Conservation (phyloP, 2,888 invertebrate genomes). For the Leucophenga maculata region DNA sequence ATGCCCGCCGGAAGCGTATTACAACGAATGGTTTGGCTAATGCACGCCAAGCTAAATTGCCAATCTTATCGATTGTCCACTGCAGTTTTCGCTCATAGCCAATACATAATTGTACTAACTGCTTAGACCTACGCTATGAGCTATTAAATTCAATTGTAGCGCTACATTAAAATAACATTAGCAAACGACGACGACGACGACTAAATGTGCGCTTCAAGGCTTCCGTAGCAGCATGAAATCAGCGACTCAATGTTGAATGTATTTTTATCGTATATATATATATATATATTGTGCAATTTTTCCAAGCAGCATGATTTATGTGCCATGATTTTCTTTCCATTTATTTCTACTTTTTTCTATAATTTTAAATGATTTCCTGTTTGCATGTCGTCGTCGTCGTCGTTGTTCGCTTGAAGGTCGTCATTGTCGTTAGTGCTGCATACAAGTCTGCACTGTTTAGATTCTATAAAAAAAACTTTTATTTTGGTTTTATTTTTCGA, state of each 20-base stretch:
- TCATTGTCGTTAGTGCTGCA: background rate
- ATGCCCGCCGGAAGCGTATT: constrained; percentile 28
- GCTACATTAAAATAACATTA: constrained; percentile 48
- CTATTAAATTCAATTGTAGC: constrained; percentile 39
- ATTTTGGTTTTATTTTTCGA: background rate
- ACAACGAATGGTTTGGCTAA: constrained; percentile 35
- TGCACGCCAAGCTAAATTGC: constrained; percentile 9
- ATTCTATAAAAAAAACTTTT: background rate
- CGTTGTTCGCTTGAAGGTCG: background rate
- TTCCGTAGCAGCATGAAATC: no score
- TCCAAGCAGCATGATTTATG: background rate
- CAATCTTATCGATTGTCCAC: background rate
- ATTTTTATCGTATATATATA: no score
- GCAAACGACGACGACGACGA: background rate
- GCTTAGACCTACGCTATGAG: background rate
- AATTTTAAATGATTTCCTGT: constrained; percentile 7
- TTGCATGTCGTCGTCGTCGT: background rate
- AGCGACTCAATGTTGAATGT: background rate
- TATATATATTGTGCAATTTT: background rate
- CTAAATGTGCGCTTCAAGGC: no score
- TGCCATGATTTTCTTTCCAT: background rate
- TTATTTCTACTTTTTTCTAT: background rate
- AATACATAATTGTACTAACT: background rate
- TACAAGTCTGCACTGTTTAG: background rate
- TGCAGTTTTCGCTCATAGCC: background rate